A percentile compares a stretch with the other conserved stretches of the same genome.
These are phyloP conservation scores for Malthinus flaveolus DNA, from an alignment of 2,888 invertebrate genomes.

Conservation along the genomic window DNA sequence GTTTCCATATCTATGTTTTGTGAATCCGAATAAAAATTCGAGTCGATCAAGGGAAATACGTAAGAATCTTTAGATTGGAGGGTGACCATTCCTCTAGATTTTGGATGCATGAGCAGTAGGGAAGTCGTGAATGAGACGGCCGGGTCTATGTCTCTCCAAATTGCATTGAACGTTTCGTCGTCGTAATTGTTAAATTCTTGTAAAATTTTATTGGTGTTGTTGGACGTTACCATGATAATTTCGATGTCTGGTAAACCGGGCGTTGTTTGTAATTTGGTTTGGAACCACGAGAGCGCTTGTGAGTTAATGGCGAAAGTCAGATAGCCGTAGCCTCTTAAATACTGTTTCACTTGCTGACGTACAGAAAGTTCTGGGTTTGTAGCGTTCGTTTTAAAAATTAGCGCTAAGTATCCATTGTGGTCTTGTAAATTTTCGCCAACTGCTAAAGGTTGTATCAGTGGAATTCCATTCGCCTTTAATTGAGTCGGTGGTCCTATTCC, in stretches of 20 bases:
- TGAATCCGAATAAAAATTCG: constrained; percentile 36
- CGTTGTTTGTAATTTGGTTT: constrained; percentile 13
- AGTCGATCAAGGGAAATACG: constrained; percentile 42
- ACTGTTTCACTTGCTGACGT: constrained; percentile 28
- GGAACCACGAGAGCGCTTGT: constrained; percentile 30
- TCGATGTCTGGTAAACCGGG: constrained; percentile 31
- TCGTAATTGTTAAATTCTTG: constrained; percentile 10
- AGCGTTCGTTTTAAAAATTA: constrained; percentile 58
- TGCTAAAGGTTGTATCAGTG: constrained; percentile 64
- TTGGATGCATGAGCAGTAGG: constrained; percentile 37
- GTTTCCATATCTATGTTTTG: constrained; percentile 67
- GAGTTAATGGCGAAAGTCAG: constrained; percentile 35
- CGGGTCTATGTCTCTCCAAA: constrained; percentile 22
- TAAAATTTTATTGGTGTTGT: constrained; percentile 3
- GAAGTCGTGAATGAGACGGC: constrained; percentile 27
- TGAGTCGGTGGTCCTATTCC: constrained; percentile 74
- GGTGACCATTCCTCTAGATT: constrained; percentile 39
- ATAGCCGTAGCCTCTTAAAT: constrained; percentile 32
- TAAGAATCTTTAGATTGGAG: constrained; percentile 39
- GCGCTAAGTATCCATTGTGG: constrained; percentile 70
- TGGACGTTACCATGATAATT: constrained; percentile 16
- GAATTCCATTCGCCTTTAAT: constrained; percentile 61
- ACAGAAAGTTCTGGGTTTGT: constrained; percentile 8
- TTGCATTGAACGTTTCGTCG: constrained; percentile 11
- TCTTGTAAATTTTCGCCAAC: constrained; percentile 80